Evolutionary conservation across 1,140 invertebrate species (phyloP), one percentile per base, ranked within the genome.

Genomic region (Magallana gigas): DNA sequence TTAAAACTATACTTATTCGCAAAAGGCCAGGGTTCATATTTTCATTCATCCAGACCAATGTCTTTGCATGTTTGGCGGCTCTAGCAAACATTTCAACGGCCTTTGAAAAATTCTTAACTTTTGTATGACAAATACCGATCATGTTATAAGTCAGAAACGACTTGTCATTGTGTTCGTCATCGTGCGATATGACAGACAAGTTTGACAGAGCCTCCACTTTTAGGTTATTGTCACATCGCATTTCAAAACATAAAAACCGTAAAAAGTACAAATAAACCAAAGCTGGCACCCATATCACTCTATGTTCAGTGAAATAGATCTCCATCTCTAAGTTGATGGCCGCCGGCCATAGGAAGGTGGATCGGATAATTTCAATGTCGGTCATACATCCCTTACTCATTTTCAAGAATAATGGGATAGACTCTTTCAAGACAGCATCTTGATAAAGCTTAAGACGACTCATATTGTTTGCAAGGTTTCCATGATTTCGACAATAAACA

Each of bases 111-210:
- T 76, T 76, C 68, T 29, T 29, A 76, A 12, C 23, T 76, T 29
- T 23, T 23, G 29, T 18, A 12, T 76, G 68, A 29, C 68, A 76
- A 76, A 76, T 76, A 4, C 68, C 68, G 12, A 76, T 76, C 7
- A 76, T 76, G 23, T 76, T 36, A 8, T 36, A 76, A 8, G 68
- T 76, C 23, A 76, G 68, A 76, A 76, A 76, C 8, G 68, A 76
- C 0, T 29, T 12, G 14, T 76, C 29, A 29, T 36, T 76, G 23
- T 29, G 68, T 76, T 76, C 18, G 36, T 76, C 68, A 12, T 36
- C 68, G 23, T 36, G 29, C 23, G 23, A 18, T 8, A 76, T 76
- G 5, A 29, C 68, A 36, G 68, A 23, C 9, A 76, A 8, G 23
- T 76, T 76, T 76, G 68, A 3, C 14, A 76, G 11, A 11, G 68